phyloP scores from a whole-genome alignment of 2,113 vertebrate species.

The Podarcis cretensis region DNA sequence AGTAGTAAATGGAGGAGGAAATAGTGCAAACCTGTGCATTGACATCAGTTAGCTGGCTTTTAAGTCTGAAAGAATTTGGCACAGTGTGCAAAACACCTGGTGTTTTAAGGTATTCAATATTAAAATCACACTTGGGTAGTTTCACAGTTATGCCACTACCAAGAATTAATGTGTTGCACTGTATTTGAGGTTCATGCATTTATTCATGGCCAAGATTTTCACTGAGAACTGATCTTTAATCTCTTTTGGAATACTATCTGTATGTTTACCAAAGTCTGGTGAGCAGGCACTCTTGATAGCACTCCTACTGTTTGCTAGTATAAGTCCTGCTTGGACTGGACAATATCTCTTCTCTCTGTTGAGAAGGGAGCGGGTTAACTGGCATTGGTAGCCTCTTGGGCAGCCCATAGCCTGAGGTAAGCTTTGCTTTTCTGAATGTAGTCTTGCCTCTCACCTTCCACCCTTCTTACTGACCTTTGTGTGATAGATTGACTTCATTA shows the following conservation, averaged over 20 bases:
- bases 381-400: conserved; percentile 29
- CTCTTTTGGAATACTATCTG: not conserved
- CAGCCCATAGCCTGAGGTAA: conserved; percentile 53
- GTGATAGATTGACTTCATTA: conserved; percentile 58
- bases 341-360: not conserved
- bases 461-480: conserved; percentile 31
- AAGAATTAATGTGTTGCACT: not conserved
- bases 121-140: not conserved
- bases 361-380: conserved; percentile 56
- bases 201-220: not conserved
- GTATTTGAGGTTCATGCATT: not conserved
- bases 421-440: conserved; percentile 32
- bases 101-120: not conserved
- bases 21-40: not conserved
- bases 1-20: too few relatives aligned
- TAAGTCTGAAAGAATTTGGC: not conserved
- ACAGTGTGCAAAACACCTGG: not conserved
- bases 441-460: conserved; percentile 46
- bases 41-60: not conserved
- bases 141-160: not conserved
- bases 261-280: fast-evolving
- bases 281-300: not conserved
- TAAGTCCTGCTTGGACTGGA: conserved; percentile 1
- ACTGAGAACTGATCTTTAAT: not conserved
- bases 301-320: not conserved